phyloP scores from a whole-genome alignment of 1,140 invertebrate genomes.

The Parapsyche elsis region DNA sequence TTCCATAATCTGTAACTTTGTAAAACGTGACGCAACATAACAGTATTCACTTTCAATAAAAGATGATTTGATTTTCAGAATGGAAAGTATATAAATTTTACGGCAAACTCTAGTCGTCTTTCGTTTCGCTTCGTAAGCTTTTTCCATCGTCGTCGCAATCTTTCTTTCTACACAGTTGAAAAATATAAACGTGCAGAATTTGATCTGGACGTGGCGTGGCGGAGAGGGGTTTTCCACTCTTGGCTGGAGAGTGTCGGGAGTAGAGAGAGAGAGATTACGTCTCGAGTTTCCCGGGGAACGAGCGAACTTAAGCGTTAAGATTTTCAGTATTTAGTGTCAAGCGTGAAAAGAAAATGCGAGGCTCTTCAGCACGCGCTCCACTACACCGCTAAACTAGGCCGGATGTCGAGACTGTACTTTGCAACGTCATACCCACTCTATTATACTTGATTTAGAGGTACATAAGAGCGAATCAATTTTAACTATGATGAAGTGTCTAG shows the following conservation, averaged over 20 bases:
- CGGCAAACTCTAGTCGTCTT: too few species aligned
- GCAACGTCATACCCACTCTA: not conserved
- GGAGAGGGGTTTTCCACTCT: not conserved
- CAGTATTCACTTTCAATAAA: too few species aligned
- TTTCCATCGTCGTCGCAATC: not conserved
- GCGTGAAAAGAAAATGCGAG: conserved; percentile 33
- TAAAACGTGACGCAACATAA: too few species aligned
- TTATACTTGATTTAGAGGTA: not conserved
- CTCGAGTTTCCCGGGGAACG: conserved; percentile 12
- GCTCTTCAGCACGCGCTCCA: not conserved
- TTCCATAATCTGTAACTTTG: too few species aligned
- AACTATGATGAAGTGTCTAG: too few species aligned
- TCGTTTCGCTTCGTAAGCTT: too few species aligned
- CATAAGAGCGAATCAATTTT: too few species aligned
- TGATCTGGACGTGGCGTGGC: not conserved
- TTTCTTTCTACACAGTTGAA: not conserved
- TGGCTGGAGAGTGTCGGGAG: not conserved
- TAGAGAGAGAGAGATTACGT: conserved; percentile 20
- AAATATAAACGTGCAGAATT: conserved; percentile 18
- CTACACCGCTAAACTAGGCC: not conserved
- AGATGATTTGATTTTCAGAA: too few species aligned
- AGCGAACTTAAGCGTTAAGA: conserved; percentile 29
- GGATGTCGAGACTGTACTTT: not conserved
- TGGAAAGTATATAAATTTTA: too few species aligned
- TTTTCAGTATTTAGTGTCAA: conserved; percentile 39